These are phyloP conservation scores for Drosophila pruinosa DNA, from an alignment of 1,140 invertebrate species.

Conservation along the genomic window DNA sequence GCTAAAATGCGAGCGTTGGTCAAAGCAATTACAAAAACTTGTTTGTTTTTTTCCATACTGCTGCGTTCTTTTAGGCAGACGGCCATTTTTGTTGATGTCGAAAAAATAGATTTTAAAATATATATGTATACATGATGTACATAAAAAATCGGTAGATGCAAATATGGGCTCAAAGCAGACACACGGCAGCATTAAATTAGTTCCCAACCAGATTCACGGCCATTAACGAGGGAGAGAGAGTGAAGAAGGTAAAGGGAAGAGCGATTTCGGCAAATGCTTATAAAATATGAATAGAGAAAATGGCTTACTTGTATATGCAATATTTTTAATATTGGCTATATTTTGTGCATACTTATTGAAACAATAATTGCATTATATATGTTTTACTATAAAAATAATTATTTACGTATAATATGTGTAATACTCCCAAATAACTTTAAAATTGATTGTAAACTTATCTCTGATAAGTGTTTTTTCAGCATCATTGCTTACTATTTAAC, in stretches of 20 bases:
- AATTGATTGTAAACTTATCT: too few relatives aligned
- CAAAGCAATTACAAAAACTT: conserved; percentile 73
- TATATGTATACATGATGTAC: conserved; percentile 11
- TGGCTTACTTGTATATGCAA: too few relatives aligned
- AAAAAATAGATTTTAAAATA: conserved; percentile 36
- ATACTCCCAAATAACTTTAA: neutral
- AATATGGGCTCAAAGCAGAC: neutral
- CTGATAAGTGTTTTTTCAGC: too few relatives aligned
- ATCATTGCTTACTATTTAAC: too few relatives aligned
- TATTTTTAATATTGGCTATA: too few relatives aligned
- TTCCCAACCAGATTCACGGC: conserved; percentile 53
- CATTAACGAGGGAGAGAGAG: conserved; percentile 8
- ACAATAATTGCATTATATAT: too few relatives aligned
- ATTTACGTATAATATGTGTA: neutral
- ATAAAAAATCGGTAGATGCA: conserved; percentile 36
- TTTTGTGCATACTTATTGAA: too few relatives aligned
- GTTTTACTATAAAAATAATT: neutral
- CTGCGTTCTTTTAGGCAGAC: conserved; percentile 39
- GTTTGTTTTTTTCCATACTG: conserved; percentile 13
- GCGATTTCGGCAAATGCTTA: neutral
- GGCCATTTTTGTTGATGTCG: neutral
- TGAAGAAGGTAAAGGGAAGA: neutral
- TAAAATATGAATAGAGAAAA: neutral
- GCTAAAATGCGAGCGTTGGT: conserved; percentile 44
- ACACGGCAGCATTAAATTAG: conserved; percentile 63